Evolutionary conservation across 2,888 invertebrate genomes (phyloP).

Genomic region (Drosophila neutralis): DNA sequence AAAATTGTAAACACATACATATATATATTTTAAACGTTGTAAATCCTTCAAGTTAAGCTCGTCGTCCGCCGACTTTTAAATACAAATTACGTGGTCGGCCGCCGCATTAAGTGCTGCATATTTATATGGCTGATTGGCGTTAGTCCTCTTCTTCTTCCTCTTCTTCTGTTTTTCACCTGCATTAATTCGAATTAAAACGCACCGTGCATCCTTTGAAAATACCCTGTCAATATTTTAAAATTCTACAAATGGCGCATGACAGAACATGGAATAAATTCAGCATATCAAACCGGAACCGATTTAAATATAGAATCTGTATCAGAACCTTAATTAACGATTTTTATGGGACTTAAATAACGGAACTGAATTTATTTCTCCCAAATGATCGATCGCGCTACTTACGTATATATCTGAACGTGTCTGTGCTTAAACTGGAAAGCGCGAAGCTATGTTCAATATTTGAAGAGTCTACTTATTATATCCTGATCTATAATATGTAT

Average conservation of each 20-base stretch:
- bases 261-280: neutral
- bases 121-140: slow-evolving; percentile 45
- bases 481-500: neutral
- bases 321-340: neutral
- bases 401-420: neutral
- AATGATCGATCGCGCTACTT: neutral
- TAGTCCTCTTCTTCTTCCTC: slow-evolving; percentile 8
- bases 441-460: neutral
- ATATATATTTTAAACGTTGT: slow-evolving; percentile 33
- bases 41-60: slow-evolving; percentile 66
- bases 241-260: neutral
- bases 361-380: neutral
- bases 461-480: neutral
- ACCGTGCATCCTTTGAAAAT: neutral
- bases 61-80: slow-evolving; percentile 28
- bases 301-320: neutral
- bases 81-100: slow-evolving; percentile 61
- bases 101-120: slow-evolving; percentile 57
- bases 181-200: slow-evolving; percentile 50
- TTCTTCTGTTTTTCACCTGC: slow-evolving; percentile 24
- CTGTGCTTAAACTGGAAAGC: neutral
- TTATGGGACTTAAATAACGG: rapidly evolving
- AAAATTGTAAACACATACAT: neutral
- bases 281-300: neutral
- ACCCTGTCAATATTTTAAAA: neutral